Evolutionary conservation across 2,888 invertebrate genomes (phyloP).

Genomic region (Apoda limacodes): DNA sequence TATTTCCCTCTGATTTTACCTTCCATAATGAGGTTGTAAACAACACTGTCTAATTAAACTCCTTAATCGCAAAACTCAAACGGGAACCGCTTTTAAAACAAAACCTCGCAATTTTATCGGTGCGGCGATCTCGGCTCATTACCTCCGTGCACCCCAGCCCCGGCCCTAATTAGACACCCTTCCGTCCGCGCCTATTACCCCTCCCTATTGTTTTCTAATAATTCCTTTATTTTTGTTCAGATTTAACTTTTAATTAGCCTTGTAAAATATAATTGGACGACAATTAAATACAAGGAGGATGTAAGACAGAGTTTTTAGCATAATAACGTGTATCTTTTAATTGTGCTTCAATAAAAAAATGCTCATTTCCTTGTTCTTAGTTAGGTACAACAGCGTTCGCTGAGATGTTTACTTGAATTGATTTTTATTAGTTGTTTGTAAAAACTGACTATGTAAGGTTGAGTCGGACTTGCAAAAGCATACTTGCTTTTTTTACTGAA

Average conservation of each 20-base stretch:
- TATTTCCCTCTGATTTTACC: slow-evolving; percentile 43
- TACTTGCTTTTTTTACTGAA: too few relatives aligned
- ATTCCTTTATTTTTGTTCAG: slow-evolving; percentile 57
- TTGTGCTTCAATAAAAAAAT: too few relatives aligned
- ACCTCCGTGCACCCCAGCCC: slow-evolving; percentile 58
- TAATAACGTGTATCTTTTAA: too few relatives aligned
- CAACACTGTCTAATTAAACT: slow-evolving; percentile 69
- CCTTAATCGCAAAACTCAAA: slow-evolving; percentile 70
- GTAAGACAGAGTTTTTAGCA: too few relatives aligned
- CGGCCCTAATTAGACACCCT: slow-evolving; percentile 60
- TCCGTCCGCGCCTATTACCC: slow-evolving; percentile 29
- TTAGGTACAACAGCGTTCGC: too few relatives aligned
- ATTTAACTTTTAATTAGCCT: slow-evolving; percentile 48
- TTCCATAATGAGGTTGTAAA: slow-evolving; percentile 68
- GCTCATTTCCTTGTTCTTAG: too few relatives aligned
- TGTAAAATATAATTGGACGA: too few relatives aligned
- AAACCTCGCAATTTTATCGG: slow-evolving; percentile 68
- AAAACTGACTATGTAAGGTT: too few relatives aligned
- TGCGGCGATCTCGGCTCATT: slow-evolving; percentile 68
- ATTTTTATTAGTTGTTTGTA: too few relatives aligned
- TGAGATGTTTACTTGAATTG: too few relatives aligned
- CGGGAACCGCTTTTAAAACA: slow-evolving; percentile 68
- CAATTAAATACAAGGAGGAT: too few relatives aligned
- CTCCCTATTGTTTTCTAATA: slow-evolving; percentile 59
- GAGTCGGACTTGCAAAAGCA: too few relatives aligned